Conservation (phyloP, 2,797 vertebrate genomes). For the Pogonophryne albipinna region DNA sequence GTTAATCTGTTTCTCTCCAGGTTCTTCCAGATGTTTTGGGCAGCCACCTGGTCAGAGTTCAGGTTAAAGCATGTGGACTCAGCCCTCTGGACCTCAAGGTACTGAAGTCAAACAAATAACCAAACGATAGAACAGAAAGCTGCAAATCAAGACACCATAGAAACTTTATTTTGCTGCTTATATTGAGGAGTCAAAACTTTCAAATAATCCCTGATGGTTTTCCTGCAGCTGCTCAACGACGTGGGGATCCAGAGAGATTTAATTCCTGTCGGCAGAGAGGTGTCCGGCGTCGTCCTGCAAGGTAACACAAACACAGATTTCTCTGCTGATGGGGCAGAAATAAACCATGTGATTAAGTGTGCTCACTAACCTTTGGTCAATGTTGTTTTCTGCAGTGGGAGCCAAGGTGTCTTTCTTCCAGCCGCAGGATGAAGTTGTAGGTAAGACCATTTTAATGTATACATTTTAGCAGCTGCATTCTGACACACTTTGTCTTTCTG, state of each 20-base stretch:
- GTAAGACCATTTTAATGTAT: slow-evolving; percentile 78
- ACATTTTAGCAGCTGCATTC: background rate
- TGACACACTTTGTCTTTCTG: background rate
- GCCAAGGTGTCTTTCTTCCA: slow-evolving; percentile 93
- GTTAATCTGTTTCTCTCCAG: slow-evolving; percentile 71
- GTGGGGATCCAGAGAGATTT: slow-evolving; percentile 87
- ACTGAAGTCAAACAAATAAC: background rate
- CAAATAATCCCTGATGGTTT: no score
- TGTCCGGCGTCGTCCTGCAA: slow-evolving; percentile 91
- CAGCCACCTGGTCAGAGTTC: slow-evolving; percentile 90
- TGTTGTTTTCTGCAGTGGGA: slow-evolving; percentile 84
- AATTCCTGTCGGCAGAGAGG: slow-evolving; percentile 92
- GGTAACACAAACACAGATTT: slow-evolving; percentile 75
- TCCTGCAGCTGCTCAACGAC: slow-evolving; percentile 87
- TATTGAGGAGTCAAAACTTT: background rate
- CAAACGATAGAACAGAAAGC: background rate
- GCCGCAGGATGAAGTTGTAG: slow-evolving; percentile 93
- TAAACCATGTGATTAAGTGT: background rate
- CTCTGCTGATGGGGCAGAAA: background rate
- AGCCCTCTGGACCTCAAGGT: slow-evolving; percentile 92
- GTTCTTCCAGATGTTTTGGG: slow-evolving; percentile 78
- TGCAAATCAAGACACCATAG: background rate
- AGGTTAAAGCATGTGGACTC: slow-evolving; percentile 95
- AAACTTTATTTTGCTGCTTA: background rate
- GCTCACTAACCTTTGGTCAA: fast-evolving